Conservation (phyloP, 2,797 vertebrate species). For the Lepilemur septentrionalis region DNA sequence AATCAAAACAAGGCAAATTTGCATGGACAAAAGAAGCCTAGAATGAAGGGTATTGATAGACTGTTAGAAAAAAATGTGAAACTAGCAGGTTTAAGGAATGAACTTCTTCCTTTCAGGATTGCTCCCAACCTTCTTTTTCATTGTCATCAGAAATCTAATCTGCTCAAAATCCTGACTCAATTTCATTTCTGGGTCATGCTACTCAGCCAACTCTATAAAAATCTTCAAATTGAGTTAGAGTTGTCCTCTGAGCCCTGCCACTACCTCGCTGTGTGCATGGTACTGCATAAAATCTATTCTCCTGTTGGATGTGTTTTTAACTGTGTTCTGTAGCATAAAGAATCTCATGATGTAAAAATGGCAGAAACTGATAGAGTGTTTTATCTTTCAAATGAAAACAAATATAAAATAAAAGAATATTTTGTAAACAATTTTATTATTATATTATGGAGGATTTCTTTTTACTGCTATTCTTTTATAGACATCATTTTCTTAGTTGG, state of each 20-base stretch:
- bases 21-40: neutral
- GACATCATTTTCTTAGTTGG: neutral
- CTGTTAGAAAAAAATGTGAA: neutral
- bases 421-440: neutral
- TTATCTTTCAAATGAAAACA: neutral
- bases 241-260: neutral
- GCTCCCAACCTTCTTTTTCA: neutral
- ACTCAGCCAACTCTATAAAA: neutral
- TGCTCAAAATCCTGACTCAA: slow-evolving; percentile 12
- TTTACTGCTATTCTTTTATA: neutral
- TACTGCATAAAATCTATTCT: neutral
- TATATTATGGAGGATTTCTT: neutral
- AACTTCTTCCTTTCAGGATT: neutral
- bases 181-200: slow-evolving; percentile 14
- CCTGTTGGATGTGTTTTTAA: neutral
- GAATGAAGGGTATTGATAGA: neutral
- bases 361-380: neutral
- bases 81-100: neutral
- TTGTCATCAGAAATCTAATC: slow-evolving; percentile 49
- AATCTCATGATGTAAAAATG: neutral
- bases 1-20: neutral
- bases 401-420: neutral
- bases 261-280: neutral
- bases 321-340: neutral
- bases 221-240: neutral